Conservation (phyloP, 92 coral and sea anemone species). For the Porites divaricata region DNA sequence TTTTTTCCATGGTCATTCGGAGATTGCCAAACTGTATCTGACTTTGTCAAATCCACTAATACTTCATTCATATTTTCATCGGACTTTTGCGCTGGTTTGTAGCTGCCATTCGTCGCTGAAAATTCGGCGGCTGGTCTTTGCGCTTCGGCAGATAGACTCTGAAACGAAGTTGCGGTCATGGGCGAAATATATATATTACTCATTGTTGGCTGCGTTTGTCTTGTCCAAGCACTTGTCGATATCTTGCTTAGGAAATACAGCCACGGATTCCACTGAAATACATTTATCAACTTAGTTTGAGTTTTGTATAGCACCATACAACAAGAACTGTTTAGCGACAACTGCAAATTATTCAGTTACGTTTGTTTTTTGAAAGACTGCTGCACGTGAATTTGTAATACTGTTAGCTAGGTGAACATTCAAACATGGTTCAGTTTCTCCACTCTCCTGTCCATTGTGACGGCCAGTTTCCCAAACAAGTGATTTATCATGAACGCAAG, state of each 20-base stretch:
- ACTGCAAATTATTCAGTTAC: too few species aligned
- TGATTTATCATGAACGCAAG: too few species aligned
- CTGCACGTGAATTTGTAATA: too few species aligned
- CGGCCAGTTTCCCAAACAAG: too few species aligned
- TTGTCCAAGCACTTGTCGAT: not conserved
- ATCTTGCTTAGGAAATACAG: not conserved
- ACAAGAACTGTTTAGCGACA: too few species aligned
- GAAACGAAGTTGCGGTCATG: constrained; percentile 15
- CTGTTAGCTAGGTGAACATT: too few species aligned
- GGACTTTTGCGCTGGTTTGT: not conserved
- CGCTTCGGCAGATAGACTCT: constrained; percentile 7
- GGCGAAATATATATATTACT: constrained; percentile 13
- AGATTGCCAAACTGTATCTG: not conserved
- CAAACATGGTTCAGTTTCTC: too few species aligned
- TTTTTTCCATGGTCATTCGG: not conserved
- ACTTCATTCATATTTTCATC: constrained; percentile 34
- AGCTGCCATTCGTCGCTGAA: not conserved
- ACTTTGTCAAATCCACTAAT: not conserved
- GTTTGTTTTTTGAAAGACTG: too few species aligned
- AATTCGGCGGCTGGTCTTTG: not conserved
- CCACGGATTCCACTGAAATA: not conserved
- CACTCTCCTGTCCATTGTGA: too few species aligned
- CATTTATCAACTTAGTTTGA: not conserved
- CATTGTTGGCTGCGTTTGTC: not conserved
- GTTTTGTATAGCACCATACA: too few species aligned